These are phyloP conservation scores for Hyaena hyaena DNA, from an alignment of 2,113 vertebrate species.

Conservation along the genomic window DNA sequence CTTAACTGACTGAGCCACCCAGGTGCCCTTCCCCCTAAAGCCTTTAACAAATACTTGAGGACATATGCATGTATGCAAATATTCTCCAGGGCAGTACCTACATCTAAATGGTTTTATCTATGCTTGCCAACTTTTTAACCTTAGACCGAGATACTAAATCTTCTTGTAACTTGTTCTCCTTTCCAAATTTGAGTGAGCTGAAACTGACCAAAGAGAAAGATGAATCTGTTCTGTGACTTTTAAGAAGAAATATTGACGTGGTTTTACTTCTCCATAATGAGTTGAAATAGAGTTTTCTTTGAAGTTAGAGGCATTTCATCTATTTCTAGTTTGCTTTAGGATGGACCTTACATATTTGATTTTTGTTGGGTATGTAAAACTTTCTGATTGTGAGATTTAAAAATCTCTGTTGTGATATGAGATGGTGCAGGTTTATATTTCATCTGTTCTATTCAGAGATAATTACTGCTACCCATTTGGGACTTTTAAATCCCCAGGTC, in stretches of 20 bases:
- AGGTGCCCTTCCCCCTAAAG: no score
- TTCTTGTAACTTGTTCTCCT: neutral
- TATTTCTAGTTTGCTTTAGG: neutral
- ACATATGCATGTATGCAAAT: no score
- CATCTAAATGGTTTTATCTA: neutral
- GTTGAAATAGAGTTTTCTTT: neutral
- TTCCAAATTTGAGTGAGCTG: neutral
- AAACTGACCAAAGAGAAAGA: neutral
- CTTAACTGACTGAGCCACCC: no score
- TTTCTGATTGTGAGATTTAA: neutral
- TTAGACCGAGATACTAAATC: neutral
- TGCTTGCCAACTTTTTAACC: neutral
- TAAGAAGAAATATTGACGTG: neutral
- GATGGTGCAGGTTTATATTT: neutral
- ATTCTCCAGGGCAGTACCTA: neutral
- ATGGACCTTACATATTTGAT: neutral
- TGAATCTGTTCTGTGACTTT: neutral
- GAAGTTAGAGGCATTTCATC: neutral
- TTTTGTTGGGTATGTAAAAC: neutral
- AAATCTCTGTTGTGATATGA: neutral
- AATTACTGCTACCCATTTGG: neutral
- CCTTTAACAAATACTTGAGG: neutral
- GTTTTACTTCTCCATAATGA: constrained; percentile 6
- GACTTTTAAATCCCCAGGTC: neutral
- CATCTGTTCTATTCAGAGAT: neutral